A percentile compares a stretch with the other conserved stretches of the same genome.
Conservation (phyloP, 2,113 vertebrate species). For the Dryoscopus gambensis region DNA sequence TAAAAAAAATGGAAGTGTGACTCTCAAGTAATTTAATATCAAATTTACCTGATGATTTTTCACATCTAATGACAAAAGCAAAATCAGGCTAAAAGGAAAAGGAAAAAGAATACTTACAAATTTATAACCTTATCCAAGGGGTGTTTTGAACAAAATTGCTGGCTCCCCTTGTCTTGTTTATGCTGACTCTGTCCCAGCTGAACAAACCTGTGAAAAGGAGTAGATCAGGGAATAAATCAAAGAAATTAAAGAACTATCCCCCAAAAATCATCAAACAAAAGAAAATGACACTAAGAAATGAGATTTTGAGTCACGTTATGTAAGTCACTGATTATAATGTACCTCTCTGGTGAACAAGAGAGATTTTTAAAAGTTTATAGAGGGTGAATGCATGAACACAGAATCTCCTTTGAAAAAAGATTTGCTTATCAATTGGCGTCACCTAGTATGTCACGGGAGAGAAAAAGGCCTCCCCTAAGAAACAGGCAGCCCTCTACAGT, state of each 20-base stretch:
- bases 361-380: neutral
- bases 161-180: conserved; percentile 78
- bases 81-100: neutral
- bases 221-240: neutral
- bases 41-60: neutral
- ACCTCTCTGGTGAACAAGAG: neutral
- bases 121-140: conserved; percentile 78
- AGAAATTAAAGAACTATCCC: neutral
- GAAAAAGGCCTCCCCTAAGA: neutral
- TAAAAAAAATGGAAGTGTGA: neutral
- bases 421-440: neutral
- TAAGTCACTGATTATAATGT: neutral
- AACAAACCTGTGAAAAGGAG: conserved; percentile 82
- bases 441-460: neutral
- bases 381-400: neutral
- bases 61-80: neutral
- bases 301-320: neutral
- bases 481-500: neutral
- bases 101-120: conserved; percentile 80
- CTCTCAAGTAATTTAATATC: neutral
- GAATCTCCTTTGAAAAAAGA: neutral
- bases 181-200: conserved; percentile 89
- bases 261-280: neutral
- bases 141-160: conserved; percentile 65
- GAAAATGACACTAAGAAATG: neutral